phyloP scores from a whole-genome alignment of 1,140 invertebrate genomes.

The Rhopalosiphum padi region DNA sequence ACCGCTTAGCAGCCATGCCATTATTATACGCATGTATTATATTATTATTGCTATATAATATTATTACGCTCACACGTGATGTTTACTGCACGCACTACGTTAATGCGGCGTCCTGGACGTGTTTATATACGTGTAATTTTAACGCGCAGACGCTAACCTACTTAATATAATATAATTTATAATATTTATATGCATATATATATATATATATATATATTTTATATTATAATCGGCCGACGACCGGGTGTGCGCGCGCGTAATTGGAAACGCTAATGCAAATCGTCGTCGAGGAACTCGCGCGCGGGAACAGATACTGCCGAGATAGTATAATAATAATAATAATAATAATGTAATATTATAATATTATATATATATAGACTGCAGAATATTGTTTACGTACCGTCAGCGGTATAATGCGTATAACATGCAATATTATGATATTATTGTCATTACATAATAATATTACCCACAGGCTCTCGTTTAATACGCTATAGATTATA shows the following conservation, averaged over 20 bases:
- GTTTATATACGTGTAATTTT: slow-evolving; percentile 14
- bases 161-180: slow-evolving; percentile 21
- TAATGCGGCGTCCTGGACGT: background rate
- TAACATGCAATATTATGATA: background rate
- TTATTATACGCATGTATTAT: background rate
- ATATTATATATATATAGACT: no score
- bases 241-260: background rate
- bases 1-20: background rate
- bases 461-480: background rate
- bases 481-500: background rate
- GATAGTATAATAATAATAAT: no score
- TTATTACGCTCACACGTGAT: background rate
- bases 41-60: background rate
- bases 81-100: background rate
- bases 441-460: background rate
- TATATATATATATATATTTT: no score
- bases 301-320: background rate
- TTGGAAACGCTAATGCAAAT: background rate
- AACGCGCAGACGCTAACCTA: background rate
- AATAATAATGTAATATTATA: no score
- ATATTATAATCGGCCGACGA: background rate
- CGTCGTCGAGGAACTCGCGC: background rate
- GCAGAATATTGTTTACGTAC: no score
- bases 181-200: background rate
- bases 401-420: no score